Percentiles rank a stretch among this genome's conserved stretches.
Conservation (phyloP, 1,140 invertebrate species). For the Stegodyphus mimosarum region DNA sequence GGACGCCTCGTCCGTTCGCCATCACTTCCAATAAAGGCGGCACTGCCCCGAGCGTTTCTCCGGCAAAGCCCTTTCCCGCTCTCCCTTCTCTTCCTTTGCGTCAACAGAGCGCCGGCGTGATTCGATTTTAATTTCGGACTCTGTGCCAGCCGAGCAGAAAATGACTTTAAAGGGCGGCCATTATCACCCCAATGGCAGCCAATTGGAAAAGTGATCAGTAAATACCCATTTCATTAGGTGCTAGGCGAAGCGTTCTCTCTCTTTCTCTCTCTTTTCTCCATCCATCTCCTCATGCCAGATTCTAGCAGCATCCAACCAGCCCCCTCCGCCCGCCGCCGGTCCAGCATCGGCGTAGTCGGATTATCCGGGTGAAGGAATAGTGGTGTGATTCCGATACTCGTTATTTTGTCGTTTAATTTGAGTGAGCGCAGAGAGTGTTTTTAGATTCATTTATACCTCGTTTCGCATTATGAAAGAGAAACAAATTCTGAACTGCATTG, state of each 20-base stretch:
- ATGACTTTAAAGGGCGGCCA: conserved; percentile 60
- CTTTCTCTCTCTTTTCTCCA: neutral
- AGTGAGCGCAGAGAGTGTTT: neutral
- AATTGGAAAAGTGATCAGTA: conserved; percentile 61
- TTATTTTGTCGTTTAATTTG: neutral
- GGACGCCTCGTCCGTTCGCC: neutral
- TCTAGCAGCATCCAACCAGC: too few relatives aligned
- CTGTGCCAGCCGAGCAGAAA: conserved; percentile 50
- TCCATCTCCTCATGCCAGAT: neutral
- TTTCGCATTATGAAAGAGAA: neutral
- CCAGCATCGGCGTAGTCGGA: neutral
- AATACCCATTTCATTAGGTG: conserved; percentile 61
- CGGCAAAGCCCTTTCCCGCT: neutral
- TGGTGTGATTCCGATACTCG: neutral
- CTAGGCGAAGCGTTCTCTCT: conserved; percentile 30
- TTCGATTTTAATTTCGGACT: conserved; percentile 61
- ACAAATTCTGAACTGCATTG: too few relatives aligned
- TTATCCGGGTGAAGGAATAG: neutral
- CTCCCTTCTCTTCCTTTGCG: conserved; percentile 1
- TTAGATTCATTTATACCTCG: neutral
- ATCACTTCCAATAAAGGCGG: conserved; percentile 39
- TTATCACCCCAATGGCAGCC: conserved; percentile 61
- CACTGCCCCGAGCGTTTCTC: neutral
- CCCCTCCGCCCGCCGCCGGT: neutral
- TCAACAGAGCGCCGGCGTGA: conserved; percentile 50